phyloP scores from a whole-genome alignment of 2,113 vertebrate species.

The Notiomystis cincta region DNA sequence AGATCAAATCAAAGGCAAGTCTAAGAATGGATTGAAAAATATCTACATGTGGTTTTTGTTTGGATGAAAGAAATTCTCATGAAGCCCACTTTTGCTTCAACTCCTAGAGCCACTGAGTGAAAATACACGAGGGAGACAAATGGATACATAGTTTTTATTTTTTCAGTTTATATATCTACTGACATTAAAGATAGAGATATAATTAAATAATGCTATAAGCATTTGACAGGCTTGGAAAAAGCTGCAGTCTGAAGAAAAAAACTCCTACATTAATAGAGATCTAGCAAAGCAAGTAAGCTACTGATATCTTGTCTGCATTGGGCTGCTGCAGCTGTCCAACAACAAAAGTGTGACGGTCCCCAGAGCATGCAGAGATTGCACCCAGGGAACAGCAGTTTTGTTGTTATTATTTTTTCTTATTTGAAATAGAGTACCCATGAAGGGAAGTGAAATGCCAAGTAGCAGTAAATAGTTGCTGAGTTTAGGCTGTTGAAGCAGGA shows the following conservation, averaged over 20 bases:
- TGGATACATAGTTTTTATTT: background rate
- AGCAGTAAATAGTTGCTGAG: background rate
- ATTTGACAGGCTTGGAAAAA: background rate
- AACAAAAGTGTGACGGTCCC: background rate
- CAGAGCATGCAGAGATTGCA: background rate
- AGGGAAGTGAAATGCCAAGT: background rate
- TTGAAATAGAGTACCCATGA: background rate
- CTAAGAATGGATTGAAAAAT: background rate
- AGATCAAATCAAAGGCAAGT: background rate
- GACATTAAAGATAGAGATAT: background rate
- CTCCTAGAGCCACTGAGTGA: background rate
- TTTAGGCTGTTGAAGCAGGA: background rate
- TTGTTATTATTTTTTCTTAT: background rate
- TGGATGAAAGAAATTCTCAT: background rate
- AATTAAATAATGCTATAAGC: background rate
- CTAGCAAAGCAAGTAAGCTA: background rate
- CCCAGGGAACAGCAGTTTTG: background rate
- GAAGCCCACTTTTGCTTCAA: background rate
- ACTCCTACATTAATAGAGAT: background rate
- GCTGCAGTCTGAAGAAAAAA: background rate
- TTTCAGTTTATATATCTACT: background rate
- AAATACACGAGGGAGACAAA: background rate
- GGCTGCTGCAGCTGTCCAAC: background rate
- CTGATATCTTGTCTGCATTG: background rate
- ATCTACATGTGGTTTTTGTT: background rate